Evolutionary conservation across 1,140 invertebrate genomes (phyloP).

Genomic region (Aphelenchoides avenae): DNA sequence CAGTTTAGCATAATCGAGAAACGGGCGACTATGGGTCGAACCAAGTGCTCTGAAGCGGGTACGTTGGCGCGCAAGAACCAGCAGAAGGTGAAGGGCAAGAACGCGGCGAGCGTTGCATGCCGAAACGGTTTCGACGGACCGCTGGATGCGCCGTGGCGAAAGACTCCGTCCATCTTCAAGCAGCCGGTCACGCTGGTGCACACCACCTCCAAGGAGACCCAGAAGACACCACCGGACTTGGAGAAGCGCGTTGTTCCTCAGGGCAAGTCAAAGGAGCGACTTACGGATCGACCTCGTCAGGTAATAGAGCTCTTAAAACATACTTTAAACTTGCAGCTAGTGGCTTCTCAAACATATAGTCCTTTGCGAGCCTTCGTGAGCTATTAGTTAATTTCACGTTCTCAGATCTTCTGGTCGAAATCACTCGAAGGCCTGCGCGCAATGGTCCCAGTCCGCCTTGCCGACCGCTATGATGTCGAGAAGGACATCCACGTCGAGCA

Average conservation of each 20-base stretch:
- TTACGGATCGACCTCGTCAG: too few species aligned
- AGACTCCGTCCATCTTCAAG: slow-evolving; percentile 97
- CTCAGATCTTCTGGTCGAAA: slow-evolving; percentile 91
- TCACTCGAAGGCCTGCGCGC: slow-evolving; percentile 82
- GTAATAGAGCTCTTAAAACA: too few species aligned
- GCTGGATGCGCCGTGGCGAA: slow-evolving; percentile 84
- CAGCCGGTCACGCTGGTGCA: slow-evolving; percentile 92
- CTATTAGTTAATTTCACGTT: too few species aligned
- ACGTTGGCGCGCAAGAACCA: slow-evolving; percentile 27
- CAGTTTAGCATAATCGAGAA: too few species aligned
- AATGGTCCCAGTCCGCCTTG: slow-evolving; percentile 52
- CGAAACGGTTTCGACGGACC: slow-evolving; percentile 46
- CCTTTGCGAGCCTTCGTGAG: too few species aligned
- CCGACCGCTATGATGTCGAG: slow-evolving; percentile 70
- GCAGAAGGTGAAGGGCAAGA: slow-evolving; percentile 17
- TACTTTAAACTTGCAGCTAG: too few species aligned
- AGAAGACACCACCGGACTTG: slow-evolving; percentile 21
- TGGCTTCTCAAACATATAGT: too few species aligned
- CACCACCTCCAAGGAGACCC: slow-evolving; percentile 68
- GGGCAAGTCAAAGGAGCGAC: too few species aligned
- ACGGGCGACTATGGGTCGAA: slow-evolving; percentile 51
- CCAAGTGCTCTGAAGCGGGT: slow-evolving; percentile 45
- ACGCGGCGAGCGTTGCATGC: background rate
- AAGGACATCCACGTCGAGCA: slow-evolving; percentile 77
- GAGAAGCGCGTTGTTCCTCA: too few species aligned